Conservation (phyloP, 1,140 invertebrate species). For the Zaprionus vittiger region DNA sequence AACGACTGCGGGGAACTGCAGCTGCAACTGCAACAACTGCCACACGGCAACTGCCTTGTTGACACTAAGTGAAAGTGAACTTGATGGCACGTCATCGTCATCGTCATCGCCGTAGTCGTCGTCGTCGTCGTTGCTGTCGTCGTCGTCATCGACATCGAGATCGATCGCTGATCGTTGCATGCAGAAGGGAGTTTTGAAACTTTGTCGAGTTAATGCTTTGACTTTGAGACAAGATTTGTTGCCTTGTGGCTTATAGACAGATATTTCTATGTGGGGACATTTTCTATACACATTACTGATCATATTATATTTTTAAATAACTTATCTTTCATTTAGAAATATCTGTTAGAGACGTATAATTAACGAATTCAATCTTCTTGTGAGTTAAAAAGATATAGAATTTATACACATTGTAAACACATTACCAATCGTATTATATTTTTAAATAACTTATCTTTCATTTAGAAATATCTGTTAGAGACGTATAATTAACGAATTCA, state of each 20-base stretch:
- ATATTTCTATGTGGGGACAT: neutral
- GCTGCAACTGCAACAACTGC: constrained; percentile 34
- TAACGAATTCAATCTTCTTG: neutral
- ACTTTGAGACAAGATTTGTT: neutral
- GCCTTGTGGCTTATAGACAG: neutral
- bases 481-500: too few relatives aligned
- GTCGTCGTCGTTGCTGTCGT: constrained; percentile 11
- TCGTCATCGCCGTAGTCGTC: constrained; percentile 14
- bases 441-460: too few relatives aligned
- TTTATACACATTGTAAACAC: too few relatives aligned
- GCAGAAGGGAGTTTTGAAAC: constrained; percentile 19
- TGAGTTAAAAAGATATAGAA: too few relatives aligned
- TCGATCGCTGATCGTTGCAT: constrained; percentile 26
- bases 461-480: too few relatives aligned
- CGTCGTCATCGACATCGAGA: constrained; percentile 21
- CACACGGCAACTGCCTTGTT: constrained; percentile 46
- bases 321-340: neutral
- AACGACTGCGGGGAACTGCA: constrained; percentile 22
- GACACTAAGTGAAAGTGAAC: constrained; percentile 83
- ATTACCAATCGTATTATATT: too few relatives aligned
- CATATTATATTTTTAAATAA: neutral
- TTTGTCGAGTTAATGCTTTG: constrained; percentile 1
- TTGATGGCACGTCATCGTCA: constrained; percentile 61
- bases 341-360: too few relatives aligned
- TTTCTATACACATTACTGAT: neutral